Conservation (phyloP, 2,113 vertebrate species). For the Aldabrachelys gigantea region DNA sequence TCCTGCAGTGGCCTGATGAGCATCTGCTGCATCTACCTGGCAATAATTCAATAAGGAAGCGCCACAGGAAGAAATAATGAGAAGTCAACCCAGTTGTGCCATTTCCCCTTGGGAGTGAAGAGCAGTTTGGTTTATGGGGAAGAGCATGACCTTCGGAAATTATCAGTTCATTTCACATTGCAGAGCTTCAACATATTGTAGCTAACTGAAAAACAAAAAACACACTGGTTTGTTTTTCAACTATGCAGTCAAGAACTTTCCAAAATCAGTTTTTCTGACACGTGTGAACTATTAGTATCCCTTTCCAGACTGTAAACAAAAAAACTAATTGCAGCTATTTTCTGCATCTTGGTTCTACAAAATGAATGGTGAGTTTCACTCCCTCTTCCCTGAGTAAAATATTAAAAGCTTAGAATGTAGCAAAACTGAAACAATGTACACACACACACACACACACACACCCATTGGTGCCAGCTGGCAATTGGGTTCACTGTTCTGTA, state of each 20-base stretch:
- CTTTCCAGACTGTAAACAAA: not conserved
- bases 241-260: not conserved
- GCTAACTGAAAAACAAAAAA: not conserved
- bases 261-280: not conserved
- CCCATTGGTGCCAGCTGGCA: not conserved
- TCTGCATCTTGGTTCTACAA: not conserved
- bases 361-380: not conserved
- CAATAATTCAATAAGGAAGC: constrained; percentile 90
- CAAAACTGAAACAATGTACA: not conserved
- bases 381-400: not conserved
- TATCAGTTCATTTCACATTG: constrained; percentile 53
- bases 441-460: too few species aligned
- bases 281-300: not conserved
- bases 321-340: not conserved
- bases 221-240: not conserved
- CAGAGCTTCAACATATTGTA: constrained; percentile 5
- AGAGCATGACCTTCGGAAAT: constrained; percentile 73
- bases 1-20: constrained; percentile 85
- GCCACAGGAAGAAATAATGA: constrained; percentile 81
- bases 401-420: constrained; percentile 4
- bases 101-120: constrained; percentile 76
- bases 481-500: not conserved
- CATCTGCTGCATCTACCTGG: constrained; percentile 91
- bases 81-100: constrained; percentile 79
- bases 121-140: constrained; percentile 78